Evolutionary conservation across 2,797 vertebrate genomes (phyloP).

Genomic region (Acanthornis magna): DNA sequence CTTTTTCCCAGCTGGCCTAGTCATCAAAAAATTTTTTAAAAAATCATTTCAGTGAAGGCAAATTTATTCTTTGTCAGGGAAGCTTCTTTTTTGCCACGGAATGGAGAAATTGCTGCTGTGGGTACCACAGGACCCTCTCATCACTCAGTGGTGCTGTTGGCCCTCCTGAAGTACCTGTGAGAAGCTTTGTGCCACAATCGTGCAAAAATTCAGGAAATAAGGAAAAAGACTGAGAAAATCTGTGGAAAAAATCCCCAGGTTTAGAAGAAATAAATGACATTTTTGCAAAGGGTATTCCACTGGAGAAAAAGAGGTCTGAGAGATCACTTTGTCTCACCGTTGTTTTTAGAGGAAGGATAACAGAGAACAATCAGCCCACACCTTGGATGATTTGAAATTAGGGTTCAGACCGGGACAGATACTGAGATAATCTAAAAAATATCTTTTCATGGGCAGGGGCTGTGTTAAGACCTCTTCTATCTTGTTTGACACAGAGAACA

Average conservation of each 20-base stretch:
- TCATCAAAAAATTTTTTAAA: neutral
- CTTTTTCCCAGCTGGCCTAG: slow-evolving; percentile 31
- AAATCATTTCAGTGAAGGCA: neutral
- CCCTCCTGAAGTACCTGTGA: neutral
- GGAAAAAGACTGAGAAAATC: neutral
- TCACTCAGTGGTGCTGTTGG: neutral
- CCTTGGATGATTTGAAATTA: neutral
- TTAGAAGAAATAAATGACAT: neutral
- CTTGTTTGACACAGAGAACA: neutral
- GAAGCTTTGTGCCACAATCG: neutral
- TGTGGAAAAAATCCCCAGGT: neutral
- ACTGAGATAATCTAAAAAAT: neutral
- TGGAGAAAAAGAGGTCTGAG: neutral
- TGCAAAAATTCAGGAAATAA: neutral
- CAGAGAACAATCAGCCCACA: neutral
- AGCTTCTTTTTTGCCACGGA: neutral
- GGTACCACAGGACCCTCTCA: neutral
- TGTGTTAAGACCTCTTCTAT: neutral
- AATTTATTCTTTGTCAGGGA: neutral
- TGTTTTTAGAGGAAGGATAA: neutral
- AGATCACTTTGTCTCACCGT: neutral
- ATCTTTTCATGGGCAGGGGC: neutral
- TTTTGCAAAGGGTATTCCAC: neutral
- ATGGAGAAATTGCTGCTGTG: neutral
- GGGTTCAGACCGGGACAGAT: neutral